These are phyloP conservation scores for Porites australiensis DNA, from an alignment of 64 coral and sea anemone species.

Conservation along the genomic window DNA sequence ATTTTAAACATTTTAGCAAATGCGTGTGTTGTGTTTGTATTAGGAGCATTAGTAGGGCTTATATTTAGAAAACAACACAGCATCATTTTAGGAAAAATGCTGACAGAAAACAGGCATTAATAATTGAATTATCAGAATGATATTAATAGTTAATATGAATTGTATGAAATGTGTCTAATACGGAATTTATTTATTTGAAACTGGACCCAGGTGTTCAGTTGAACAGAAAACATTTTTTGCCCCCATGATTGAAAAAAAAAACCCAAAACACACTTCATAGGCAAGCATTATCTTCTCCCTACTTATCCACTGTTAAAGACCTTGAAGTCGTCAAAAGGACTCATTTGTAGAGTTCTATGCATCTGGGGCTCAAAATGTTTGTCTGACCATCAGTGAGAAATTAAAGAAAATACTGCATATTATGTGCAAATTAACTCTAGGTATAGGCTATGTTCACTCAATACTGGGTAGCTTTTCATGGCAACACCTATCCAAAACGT, in stretches of 20 bases:
- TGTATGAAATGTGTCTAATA: slow-evolving; percentile 47
- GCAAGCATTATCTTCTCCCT: not conserved
- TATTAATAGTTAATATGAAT: slow-evolving; percentile 36
- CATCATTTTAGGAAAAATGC: not conserved
- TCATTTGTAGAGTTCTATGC: not conserved
- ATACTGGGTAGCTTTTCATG: no score
- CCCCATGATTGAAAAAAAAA: not conserved
- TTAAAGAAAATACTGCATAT: slow-evolving; percentile 42
- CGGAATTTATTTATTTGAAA: slow-evolving; percentile 56
- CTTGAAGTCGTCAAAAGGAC: not conserved
- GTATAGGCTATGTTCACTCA: no score
- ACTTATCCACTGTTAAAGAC: not conserved
- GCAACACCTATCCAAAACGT: no score
- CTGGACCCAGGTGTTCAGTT: slow-evolving; percentile 11
- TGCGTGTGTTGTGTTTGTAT: no score
- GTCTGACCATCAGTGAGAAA: slow-evolving; percentile 33
- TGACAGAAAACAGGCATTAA: not conserved
- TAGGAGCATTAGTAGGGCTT: no score
- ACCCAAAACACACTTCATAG: not conserved
- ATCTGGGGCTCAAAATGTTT: slow-evolving; percentile 24
- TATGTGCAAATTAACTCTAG: not conserved
- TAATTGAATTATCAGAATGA: slow-evolving; percentile 14
- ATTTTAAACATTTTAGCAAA: no score
- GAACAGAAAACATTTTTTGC: slow-evolving; percentile 32
- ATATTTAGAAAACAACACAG: no score